Conservation (phyloP, 2,113 vertebrate species). For the Odocoileus hemionus region DNA sequence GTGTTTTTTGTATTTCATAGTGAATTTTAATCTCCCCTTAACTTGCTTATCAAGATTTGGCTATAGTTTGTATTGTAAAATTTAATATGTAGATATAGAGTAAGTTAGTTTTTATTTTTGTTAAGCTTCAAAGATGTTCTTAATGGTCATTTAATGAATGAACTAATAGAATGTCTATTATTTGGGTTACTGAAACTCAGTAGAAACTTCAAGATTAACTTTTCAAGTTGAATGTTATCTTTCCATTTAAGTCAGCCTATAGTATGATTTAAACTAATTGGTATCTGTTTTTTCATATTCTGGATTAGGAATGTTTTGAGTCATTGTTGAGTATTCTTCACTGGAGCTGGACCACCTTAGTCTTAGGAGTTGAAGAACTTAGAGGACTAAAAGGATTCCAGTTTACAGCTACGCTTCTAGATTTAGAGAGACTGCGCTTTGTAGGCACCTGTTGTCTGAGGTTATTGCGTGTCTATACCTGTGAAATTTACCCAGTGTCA, state of each 20-base stretch:
- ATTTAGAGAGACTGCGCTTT: conserved; percentile 96
- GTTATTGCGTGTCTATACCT: conserved; percentile 95
- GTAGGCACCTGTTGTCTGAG: conserved; percentile 97
- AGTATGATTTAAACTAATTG: conserved; percentile 14
- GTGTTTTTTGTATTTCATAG: neutral
- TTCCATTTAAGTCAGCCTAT: neutral
- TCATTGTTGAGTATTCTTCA: conserved; percentile 96
- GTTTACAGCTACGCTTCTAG: conserved; percentile 96
- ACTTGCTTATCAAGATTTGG: neutral
- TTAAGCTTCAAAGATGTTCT: neutral
- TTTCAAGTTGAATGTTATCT: neutral
- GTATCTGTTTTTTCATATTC: conserved; percentile 14
- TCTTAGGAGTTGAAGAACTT: conserved; percentile 97
- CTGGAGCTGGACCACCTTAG: conserved; percentile 99
- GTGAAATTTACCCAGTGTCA: conserved; percentile 98
- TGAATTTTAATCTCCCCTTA: neutral
- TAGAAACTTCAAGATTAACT: neutral
- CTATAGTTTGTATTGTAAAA: conserved; percentile 4
- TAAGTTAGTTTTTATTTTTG: neutral
- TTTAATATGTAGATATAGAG: neutral
- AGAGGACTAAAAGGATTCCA: conserved; percentile 97
- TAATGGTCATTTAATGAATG: neutral
- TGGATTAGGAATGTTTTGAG: conserved; percentile 94
- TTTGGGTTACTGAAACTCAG: neutral
- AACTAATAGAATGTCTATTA: neutral